Conservation (phyloP, 1,140 invertebrate genomes). For the Drosophila lacertosa region DNA sequence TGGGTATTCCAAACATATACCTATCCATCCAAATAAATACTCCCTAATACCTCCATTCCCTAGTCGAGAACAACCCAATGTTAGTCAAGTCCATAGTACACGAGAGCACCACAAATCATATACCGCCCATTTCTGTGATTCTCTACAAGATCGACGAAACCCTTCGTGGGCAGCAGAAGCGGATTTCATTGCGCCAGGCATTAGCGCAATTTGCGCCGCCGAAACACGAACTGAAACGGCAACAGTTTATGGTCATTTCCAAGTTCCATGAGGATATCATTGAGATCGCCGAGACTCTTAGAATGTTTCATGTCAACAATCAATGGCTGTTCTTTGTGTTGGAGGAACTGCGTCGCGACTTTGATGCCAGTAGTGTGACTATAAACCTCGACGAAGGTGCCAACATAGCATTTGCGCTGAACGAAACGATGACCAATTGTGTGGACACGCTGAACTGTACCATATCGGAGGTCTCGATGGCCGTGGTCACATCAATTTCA, state of each 20-base stretch:
- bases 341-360: constrained; percentile 85
- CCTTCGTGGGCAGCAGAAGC: constrained; percentile 64
- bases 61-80: constrained; percentile 65
- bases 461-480: constrained; percentile 86
- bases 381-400: constrained; percentile 89
- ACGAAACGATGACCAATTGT: constrained; percentile 85
- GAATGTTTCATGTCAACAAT: constrained; percentile 88
- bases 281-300: constrained; percentile 87
- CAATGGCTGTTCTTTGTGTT: constrained; percentile 93
- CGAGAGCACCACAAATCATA: constrained; percentile 73
- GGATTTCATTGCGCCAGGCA: constrained; percentile 48
- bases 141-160: constrained; percentile 76
- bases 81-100: constrained; percentile 71
- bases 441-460: constrained; percentile 71
- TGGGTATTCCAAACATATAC: constrained; percentile 83
- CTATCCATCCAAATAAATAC: background rate
- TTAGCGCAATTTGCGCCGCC: constrained; percentile 56
- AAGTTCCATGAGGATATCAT: constrained; percentile 86
- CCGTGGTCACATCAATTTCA: constrained; percentile 87
- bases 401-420: constrained; percentile 92
- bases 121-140: constrained; percentile 71
- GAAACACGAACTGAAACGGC: constrained; percentile 49
- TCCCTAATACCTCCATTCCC: too few relatives aligned
- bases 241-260: constrained; percentile 83
- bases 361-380: constrained; percentile 85